phyloP scores from a whole-genome alignment of 2,113 vertebrate species.

The Atherinomorus stipes region DNA sequence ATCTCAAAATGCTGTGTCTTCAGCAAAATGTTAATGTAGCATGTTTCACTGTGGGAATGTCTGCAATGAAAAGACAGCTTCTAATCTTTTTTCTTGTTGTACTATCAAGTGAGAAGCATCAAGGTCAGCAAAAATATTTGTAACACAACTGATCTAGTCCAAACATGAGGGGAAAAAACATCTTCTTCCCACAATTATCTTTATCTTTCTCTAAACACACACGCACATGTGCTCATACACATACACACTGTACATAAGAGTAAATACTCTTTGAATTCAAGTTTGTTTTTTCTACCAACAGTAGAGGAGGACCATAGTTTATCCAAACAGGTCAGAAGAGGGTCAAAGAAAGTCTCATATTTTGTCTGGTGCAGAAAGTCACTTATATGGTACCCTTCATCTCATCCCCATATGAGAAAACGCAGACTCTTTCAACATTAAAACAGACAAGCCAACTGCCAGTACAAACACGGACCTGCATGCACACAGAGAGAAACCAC shows the following conservation, averaged over 20 bases:
- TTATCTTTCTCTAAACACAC: neutral
- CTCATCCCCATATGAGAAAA: constrained; percentile 21
- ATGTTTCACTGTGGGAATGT: neutral
- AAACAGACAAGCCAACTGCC: constrained; percentile 15
- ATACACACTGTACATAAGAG: neutral
- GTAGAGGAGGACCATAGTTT: neutral
- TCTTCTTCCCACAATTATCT: neutral
- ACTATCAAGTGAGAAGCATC: neutral
- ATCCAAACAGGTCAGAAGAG: constrained; percentile 21
- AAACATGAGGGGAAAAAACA: neutral
- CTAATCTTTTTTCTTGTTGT: neutral
- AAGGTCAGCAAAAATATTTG: constrained; percentile 3
- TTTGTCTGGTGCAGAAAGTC: constrained; percentile 31
- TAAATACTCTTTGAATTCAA: neutral
- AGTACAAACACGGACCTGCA: constrained; percentile 17
- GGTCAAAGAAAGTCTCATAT: neutral
- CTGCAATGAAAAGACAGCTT: neutral
- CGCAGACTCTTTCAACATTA: constrained; percentile 31
- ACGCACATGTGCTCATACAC: no score
- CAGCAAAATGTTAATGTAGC: no score
- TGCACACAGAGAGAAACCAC: neutral
- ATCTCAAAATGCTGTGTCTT: no score
- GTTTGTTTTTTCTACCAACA: constrained; percentile 41
- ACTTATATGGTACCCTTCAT: neutral
- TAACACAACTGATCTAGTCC: neutral